Conservation (phyloP, 2,888 invertebrate genomes). For the Stenodera caucasica region DNA sequence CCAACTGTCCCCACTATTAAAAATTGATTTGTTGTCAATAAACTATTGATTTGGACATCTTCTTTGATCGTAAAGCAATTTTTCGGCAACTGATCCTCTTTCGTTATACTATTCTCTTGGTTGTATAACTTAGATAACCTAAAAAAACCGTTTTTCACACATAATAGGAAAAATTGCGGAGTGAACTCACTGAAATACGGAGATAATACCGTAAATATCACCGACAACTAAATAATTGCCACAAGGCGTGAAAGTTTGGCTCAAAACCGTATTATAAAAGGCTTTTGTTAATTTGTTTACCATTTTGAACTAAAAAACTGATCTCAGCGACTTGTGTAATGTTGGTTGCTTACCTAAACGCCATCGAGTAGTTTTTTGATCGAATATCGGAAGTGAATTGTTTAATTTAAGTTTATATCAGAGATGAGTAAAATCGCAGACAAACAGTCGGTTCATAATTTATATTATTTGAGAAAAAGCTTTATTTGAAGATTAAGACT, state of each 20-base stretch:
- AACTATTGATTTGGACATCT: slow-evolving; percentile 68
- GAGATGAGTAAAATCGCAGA: too few species aligned
- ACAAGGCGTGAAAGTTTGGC: slow-evolving; percentile 81
- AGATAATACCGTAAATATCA: slow-evolving; percentile 82
- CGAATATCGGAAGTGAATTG: too few species aligned
- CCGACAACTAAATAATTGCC: slow-evolving; percentile 81
- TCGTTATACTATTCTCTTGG: slow-evolving; percentile 60
- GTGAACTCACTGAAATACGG: slow-evolving; percentile 74
- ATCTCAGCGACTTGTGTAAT: neutral
- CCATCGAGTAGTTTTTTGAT: too few species aligned
- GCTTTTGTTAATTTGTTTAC: slow-evolving; percentile 58
- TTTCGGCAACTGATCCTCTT: slow-evolving; percentile 65
- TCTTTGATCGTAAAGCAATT: slow-evolving; percentile 65
- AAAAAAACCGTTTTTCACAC: slow-evolving; percentile 40
- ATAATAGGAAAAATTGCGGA: slow-evolving; percentile 6
- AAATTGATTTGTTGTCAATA: slow-evolving; percentile 67
- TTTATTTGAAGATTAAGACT: too few species aligned
- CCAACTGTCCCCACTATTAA: slow-evolving; percentile 76
- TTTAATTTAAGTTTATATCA: too few species aligned
- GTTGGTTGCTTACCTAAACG: neutral
- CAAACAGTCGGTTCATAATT: too few species aligned
- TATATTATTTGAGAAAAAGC: too few species aligned
- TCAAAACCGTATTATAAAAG: slow-evolving; percentile 78
- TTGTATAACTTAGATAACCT: slow-evolving; percentile 67
- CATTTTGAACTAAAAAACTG: slow-evolving; percentile 33